These are phyloP conservation scores for Diphyllodes magnificus DNA, from an alignment of 2,113 vertebrate genomes.

Conservation along the genomic window DNA sequence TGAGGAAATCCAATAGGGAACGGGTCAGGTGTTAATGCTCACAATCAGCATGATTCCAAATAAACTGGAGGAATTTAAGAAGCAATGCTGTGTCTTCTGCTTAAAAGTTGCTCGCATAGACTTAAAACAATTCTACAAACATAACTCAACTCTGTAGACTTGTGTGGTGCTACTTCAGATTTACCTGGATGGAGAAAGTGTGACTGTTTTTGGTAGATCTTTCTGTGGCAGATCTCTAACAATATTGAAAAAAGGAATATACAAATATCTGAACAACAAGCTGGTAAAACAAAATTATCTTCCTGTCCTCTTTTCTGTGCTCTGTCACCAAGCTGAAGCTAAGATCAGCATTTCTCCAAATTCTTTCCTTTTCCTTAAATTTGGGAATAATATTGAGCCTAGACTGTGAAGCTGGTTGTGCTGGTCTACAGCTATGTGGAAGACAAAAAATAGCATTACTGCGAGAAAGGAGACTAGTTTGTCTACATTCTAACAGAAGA, in stretches of 20 bases:
- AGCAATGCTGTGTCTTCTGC: not conserved
- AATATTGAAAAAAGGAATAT: not conserved
- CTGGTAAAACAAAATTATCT: not conserved
- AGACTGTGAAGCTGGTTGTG: not conserved
- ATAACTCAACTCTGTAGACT: not conserved
- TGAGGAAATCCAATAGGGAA: not conserved
- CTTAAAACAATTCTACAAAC: not conserved
- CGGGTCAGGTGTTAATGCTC: constrained; percentile 13
- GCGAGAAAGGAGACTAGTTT: not conserved
- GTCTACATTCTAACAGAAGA: not conserved
- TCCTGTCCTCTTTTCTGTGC: not conserved
- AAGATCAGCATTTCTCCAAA: not conserved
- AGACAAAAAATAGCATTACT: not conserved
- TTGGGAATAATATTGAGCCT: not conserved
- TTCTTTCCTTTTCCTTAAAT: not conserved
- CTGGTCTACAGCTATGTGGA: not conserved
- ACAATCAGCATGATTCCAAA: not conserved
- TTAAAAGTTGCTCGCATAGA: not conserved
- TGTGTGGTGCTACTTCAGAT: not conserved
- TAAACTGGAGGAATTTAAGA: not conserved
- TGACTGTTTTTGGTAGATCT: not conserved
- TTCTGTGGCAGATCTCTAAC: not conserved
- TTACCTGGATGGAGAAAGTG: not conserved
- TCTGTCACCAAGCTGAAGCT: not conserved
- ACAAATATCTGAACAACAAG: not conserved